A percentile compares a stretch with the other conserved stretches of the same genome.
These are phyloP conservation scores for Centroberyx gerrardi DNA, from an alignment of 2,797 vertebrate species.

Conservation along the genomic window DNA sequence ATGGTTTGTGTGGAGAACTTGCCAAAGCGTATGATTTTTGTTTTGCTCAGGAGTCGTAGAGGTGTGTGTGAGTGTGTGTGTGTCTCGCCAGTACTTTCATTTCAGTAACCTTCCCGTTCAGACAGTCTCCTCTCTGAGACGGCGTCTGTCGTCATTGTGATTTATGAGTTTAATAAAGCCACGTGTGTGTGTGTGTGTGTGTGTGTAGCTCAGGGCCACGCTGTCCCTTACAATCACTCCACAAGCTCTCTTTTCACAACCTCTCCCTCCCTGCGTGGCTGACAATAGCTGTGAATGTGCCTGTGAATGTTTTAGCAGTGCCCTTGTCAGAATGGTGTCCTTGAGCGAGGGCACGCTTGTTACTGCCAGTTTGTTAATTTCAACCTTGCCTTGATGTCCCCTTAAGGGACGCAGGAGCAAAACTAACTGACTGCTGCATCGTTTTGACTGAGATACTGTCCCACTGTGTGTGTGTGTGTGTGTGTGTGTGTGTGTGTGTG, in stretches of 20 bases:
- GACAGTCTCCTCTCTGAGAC: conserved; percentile 80
- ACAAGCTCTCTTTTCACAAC: conserved; percentile 75
- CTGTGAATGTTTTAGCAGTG: conserved; percentile 76
- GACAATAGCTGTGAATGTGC: conserved; percentile 65
- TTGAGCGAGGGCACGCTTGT: conserved; percentile 78
- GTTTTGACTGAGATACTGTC: conserved; percentile 68
- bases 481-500: conserved; percentile 32
- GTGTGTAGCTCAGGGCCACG: conserved; percentile 78
- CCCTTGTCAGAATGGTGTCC: conserved; percentile 81
- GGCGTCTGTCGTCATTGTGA: conserved; percentile 80
- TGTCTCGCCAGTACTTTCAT: conserved; percentile 53
- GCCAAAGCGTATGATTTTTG: conserved; percentile 42
- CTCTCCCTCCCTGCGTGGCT: conserved; percentile 72
- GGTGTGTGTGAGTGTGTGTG: conserved; percentile 39
- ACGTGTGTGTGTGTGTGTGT: conserved; percentile 46
- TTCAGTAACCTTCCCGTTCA: conserved; percentile 81
- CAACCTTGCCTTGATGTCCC: conserved; percentile 77
- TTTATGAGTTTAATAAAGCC: conserved; percentile 86
- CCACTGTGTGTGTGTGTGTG: conserved; percentile 15
- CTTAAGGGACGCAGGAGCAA: conserved; percentile 72
- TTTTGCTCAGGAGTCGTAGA: conserved; percentile 46
- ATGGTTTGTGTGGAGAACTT: conserved; percentile 33
- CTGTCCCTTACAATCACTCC: conserved; percentile 84
- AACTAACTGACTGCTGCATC: conserved; percentile 74
- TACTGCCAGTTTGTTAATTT: conserved; percentile 81